Conservation (phyloP, 2,888 invertebrate species). For the Fabriciana adippe region DNA sequence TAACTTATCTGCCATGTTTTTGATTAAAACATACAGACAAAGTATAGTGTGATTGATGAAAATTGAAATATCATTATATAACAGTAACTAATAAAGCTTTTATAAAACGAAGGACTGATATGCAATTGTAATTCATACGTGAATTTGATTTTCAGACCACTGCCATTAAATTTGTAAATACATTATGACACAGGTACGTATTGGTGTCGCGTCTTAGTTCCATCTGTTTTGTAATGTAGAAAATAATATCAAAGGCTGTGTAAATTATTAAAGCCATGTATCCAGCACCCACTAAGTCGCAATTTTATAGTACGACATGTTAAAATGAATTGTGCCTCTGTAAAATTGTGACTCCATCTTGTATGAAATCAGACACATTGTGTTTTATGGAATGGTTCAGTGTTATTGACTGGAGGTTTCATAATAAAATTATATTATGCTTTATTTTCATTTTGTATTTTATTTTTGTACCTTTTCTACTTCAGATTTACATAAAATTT, state of each 20-base stretch:
- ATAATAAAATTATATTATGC: slow-evolving; percentile 82
- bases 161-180: slow-evolving; percentile 77
- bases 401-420: slow-evolving; percentile 81
- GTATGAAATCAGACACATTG: slow-evolving; percentile 69
- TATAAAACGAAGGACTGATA: slow-evolving; percentile 21
- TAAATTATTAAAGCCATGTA: slow-evolving; percentile 74
- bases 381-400: slow-evolving; percentile 80
- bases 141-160: slow-evolving; percentile 54
- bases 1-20: too few relatives aligned
- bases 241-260: slow-evolving; percentile 81
- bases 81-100: slow-evolving; percentile 32
- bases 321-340: slow-evolving; percentile 8
- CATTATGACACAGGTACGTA: slow-evolving; percentile 52
- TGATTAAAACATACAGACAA: neutral
- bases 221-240: slow-evolving; percentile 80
- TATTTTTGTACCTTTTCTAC: slow-evolving; percentile 49
- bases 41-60: neutral
- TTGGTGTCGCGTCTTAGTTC: slow-evolving; percentile 70
- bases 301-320: slow-evolving; percentile 44
- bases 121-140: slow-evolving; percentile 21
- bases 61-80: slow-evolving; percentile 3
- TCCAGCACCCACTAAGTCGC: slow-evolving; percentile 52
- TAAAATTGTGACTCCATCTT: slow-evolving; percentile 49
- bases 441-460: slow-evolving; percentile 78
- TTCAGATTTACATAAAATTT: neutral